phyloP scores from a whole-genome alignment of 2,113 vertebrate genomes.

The Grammomys dolichurus region DNA sequence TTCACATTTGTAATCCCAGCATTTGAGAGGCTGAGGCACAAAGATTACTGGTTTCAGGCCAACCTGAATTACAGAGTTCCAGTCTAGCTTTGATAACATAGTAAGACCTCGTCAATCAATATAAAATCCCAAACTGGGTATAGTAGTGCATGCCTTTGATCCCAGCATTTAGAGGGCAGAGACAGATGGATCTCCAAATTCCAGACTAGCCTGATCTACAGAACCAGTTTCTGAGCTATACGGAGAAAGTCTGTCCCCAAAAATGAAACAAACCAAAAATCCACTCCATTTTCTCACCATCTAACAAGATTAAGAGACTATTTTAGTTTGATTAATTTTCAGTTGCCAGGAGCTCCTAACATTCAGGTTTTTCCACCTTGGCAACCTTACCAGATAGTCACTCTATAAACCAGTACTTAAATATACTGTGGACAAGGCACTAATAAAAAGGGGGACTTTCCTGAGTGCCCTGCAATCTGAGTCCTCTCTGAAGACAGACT shows the following conservation, averaged over 20 bases:
- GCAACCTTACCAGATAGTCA: not conserved
- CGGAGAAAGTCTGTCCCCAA: not conserved
- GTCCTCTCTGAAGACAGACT: not conserved
- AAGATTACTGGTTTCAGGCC: not conserved
- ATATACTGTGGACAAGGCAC: not conserved
- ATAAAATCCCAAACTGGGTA: not conserved
- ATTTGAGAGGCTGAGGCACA: not conserved
- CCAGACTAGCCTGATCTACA: not conserved
- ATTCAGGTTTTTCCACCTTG: constrained; percentile 16
- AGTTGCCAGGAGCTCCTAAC: not conserved
- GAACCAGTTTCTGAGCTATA: not conserved
- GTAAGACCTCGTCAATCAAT: not conserved
- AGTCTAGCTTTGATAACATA: not conserved
- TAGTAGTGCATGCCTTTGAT: not conserved
- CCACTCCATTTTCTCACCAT: not conserved
- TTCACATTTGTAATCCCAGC: not conserved
- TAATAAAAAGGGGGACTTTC: not conserved
- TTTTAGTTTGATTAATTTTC: not conserved
- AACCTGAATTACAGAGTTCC: not conserved
- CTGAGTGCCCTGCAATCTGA: not conserved
- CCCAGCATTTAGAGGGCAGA: not conserved
- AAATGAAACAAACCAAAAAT: not conserved
- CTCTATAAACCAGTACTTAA: constrained; percentile 22
- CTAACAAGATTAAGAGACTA: constrained; percentile 6
- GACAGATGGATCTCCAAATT: not conserved